These are phyloP conservation scores for Penaeus chinensis DNA, from an alignment of 1,140 invertebrate species.

Conservation along the genomic window DNA sequence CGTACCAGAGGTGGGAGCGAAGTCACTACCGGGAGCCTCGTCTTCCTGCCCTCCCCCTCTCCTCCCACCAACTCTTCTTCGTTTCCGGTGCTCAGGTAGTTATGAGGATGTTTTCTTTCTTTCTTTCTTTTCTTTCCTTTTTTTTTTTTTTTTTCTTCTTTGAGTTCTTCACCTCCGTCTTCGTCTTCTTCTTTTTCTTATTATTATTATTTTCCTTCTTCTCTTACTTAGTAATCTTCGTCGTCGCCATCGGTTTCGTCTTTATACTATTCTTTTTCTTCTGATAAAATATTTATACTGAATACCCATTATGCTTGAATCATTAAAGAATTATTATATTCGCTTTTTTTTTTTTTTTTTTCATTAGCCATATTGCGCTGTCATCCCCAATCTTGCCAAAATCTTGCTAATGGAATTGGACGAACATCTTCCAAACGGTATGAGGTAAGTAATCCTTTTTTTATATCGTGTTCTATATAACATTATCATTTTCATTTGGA, in stretches of 20 bases:
- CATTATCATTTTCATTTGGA: no score
- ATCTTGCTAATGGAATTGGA: slow-evolving; percentile 53
- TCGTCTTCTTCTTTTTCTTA: neutral
- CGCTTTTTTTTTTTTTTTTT: neutral
- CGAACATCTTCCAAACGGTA: slow-evolving; percentile 44
- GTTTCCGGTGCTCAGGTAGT: slow-evolving; percentile 34
- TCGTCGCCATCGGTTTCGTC: neutral
- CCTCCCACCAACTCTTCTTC: slow-evolving; percentile 47
- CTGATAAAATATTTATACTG: no score
- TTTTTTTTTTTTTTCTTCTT: neutral
- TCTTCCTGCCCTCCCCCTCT: slow-evolving; percentile 15
- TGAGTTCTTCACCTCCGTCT: neutral
- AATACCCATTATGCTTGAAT: no score
- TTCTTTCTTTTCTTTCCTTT: neutral
- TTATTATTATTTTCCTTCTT: neutral
- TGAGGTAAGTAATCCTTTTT: slow-evolving; percentile 24
- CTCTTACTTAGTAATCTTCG: slow-evolving; percentile 1
- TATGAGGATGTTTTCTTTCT: neutral
- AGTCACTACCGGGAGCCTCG: slow-evolving; percentile 7
- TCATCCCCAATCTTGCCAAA: slow-evolving; percentile 31
- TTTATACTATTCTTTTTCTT: neutral
- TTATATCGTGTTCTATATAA: no score
- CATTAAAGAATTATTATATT: no score
- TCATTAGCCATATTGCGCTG: slow-evolving; percentile 39
- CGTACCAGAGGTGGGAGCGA: slow-evolving; percentile 16